A percentile compares a stretch with the other conserved stretches of the same genome.
phyloP scores from a whole-genome alignment of 2,797 vertebrate genomes.

The Neomorphus geoffroyi region DNA sequence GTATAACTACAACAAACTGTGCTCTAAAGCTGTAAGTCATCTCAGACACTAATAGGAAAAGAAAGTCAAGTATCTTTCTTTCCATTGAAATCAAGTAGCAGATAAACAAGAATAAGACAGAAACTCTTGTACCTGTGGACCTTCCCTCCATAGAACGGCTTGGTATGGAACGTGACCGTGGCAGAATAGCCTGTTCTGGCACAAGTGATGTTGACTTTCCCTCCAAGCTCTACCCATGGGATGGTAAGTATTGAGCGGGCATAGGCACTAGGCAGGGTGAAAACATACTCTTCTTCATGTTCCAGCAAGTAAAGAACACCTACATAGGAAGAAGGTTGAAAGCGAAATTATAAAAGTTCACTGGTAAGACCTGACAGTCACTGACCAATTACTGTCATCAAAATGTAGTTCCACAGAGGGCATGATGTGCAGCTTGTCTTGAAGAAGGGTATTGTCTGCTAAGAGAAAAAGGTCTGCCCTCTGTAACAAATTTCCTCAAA shows the following conservation, averaged over 20 bases:
- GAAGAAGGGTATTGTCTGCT: not conserved
- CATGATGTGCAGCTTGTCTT: accelerated
- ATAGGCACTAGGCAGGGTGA: constrained; percentile 94
- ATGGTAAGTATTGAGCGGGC: constrained; percentile 96
- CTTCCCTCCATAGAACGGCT: constrained; percentile 95
- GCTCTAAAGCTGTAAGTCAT: not conserved
- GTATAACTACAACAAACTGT: not conserved
- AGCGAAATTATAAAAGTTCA: not conserved
- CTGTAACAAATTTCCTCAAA: not conserved
- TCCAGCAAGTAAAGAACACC: constrained; percentile 89
- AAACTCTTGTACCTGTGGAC: constrained; percentile 85
- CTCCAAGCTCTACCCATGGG: constrained; percentile 96
- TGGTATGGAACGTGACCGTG: constrained; percentile 92
- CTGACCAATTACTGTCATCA: not conserved
- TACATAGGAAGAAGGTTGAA: constrained; percentile 42
- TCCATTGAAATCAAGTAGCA: not conserved
- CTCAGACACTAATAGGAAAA: not conserved
- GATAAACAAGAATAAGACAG: not conserved
- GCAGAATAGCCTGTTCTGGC: constrained; percentile 91
- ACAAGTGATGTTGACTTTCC: constrained; percentile 91
- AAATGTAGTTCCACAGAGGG: not conserved
- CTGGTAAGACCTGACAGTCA: not conserved
- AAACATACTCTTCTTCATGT: constrained; percentile 91
- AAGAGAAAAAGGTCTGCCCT: not conserved
- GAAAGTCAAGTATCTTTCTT: not conserved